These are phyloP conservation scores for Mesorhabditis sp. DNA, from an alignment of 2,888 invertebrate genomes.

Conservation along the genomic window DNA sequence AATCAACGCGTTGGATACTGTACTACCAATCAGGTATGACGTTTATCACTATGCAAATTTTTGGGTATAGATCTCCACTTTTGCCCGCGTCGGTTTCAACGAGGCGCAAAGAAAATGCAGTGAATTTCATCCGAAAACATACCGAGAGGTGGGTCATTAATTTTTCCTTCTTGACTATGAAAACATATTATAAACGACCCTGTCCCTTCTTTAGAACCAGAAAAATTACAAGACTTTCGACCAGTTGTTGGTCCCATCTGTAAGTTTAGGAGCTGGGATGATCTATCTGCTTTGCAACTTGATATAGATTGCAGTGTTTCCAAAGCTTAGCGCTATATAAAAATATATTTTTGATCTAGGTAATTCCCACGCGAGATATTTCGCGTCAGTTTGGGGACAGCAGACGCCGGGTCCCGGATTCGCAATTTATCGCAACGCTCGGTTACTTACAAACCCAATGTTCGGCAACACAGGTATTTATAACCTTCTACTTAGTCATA, in stretches of 20 bases:
- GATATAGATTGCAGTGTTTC: not conserved
- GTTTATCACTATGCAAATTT: not conserved
- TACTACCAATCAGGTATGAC: not conserved
- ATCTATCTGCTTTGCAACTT: not conserved
- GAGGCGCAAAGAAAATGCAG: not conserved
- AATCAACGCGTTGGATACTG: not conserved
- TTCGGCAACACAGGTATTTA: not conserved
- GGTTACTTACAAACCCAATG: not conserved
- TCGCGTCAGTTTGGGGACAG: not conserved
- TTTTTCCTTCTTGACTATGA: not conserved
- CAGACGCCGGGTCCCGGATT: not conserved
- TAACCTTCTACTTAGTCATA: no score
- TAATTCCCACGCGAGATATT: not conserved
- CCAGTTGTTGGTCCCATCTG: no score
- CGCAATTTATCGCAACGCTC: slow-evolving; percentile 4
- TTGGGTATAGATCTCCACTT: not conserved
- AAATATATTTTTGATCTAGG: not conserved
- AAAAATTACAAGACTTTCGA: no score
- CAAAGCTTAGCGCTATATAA: not conserved
- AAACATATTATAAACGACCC: no score
- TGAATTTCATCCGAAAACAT: not conserved
- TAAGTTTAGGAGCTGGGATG: no score
- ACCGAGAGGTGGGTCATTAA: not conserved
- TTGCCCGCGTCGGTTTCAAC: slow-evolving; percentile 4
- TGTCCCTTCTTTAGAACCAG: no score